Evolutionary conservation across 2,113 vertebrate genomes (phyloP), one percentile per base, ranked within the genome.

Genomic region (Dromas ardeola): DNA sequence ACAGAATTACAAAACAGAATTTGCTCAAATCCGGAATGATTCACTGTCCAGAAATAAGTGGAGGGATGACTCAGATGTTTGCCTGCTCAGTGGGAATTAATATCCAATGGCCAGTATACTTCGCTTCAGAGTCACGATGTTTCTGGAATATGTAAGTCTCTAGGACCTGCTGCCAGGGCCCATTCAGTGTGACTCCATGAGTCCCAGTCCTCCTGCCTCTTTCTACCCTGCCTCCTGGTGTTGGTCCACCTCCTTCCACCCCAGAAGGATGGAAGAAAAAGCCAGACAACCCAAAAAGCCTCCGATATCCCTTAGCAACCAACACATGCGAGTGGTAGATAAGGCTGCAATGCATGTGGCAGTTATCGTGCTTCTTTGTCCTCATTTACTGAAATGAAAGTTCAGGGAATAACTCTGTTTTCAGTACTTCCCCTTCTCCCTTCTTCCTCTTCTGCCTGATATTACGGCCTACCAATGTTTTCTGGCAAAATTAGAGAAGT

Each of bases 311-410:
- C 26, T 63, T 52, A 65, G 27, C 25, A 76, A 52, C 61, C 3
- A 7, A 55, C 11, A n/a, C 0, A 0, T 45, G 26, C 0, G 4
- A 69, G 36, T 11, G 26, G 18, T 25, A 76, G 69, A 63, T 70
- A 91, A 89, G 89, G 6, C 22, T 79, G 14, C 11, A 55, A 1
- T 53, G 45, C 21, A 19, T 8, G 15, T 56, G 72, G 7, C 53
- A 79, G 9, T 62, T 91, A 56, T 5, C 0, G 0, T 78, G 20
- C 34, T 38, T 26, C 62, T 63, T 56, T 42, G 8, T 49, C 34
- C 20, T 81, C 36, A 63, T 42, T 13, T 74, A 11, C 38, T 25
- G 40, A 71, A 52, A 49, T 22, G 7, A n/a, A 61, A 56, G 20
- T 36, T 90, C 16, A 88, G 21, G 14, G 11, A 80, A 30, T 47